Base-by-base conservation (phyloP, 2,888 invertebrate species). In the Drosophila engyochracea region DNA sequence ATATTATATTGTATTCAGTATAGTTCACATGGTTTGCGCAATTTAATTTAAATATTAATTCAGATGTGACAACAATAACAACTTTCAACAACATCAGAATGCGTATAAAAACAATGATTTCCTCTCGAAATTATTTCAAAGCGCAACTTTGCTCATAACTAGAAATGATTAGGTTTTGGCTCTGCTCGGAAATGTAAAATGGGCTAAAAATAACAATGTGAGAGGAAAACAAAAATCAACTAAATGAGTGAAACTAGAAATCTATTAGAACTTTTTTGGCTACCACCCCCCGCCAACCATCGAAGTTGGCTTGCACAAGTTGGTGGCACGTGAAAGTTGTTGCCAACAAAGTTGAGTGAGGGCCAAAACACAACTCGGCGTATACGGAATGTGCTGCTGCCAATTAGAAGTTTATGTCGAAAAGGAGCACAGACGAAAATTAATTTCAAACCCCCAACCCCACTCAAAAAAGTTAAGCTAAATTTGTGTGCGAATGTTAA, bases 341-440 rank as follows among this genome's bases (percentile, higher is more conserved):
- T 74, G 70, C 41, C 54, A 74, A 60, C 70, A 52, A 65, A 78
- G 72, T 73, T 80, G 47, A 55, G 62, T 4, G 16, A 16, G 73
- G 74, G 69, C 12, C 28, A 28, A 57, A 25, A 57, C 35, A 39
- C 67, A 76, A 76, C 71, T 80, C 70, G 71, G 75, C 75, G 70
- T 81, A 74, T 83, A 68, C 81, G 71, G 85, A 89, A 85, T 85
- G 76, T 81, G 85, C 83, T 83, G 85, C 83, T 90, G 89, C 85
- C 85, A 85, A 85, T 85, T 85, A 85, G 90, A 85, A 85, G 85
- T 85, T 84, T 90, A 90, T 88, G 81, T 78, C 41, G 57, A 57
- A 39, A 69, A 67, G 64, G 74, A 62, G 73, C 31, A 31, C 31
- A 44, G 61, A 67, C 73, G 67, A 85, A 88, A 85, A 85, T 90